Evolutionary conservation across 2,797 vertebrate genomes (phyloP).

Genomic region (Ctenosaura bakeri): DNA sequence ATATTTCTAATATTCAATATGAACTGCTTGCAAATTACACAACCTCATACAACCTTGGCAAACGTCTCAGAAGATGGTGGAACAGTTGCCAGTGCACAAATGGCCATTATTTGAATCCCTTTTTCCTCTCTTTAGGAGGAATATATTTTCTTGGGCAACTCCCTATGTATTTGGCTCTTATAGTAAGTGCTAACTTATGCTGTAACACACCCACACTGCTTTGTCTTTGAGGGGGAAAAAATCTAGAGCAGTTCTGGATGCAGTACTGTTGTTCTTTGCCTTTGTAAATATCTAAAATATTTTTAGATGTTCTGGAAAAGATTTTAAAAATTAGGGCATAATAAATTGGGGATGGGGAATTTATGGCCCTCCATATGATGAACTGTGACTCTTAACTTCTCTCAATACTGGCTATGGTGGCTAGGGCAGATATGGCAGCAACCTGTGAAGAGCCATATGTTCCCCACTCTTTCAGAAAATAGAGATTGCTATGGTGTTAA

Average conservation of each 20-base stretch:
- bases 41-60: conserved; percentile 15
- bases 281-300: conserved; percentile 17
- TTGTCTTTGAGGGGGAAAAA: conserved; percentile 57
- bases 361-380: too few species aligned
- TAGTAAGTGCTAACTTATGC: conserved; percentile 29
- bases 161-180: conserved; percentile 18
- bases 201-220: conserved; percentile 46
- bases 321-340: too few species aligned
- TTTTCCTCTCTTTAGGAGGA: background rate
- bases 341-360: too few species aligned
- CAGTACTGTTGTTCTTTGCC: conserved; percentile 37
- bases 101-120: background rate
- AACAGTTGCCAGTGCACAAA: background rate
- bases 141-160: conserved; percentile 17
- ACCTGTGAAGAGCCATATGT: too few species aligned
- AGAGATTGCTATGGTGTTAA: too few species aligned
- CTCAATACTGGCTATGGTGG: too few species aligned
- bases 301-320: too few species aligned
- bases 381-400: too few species aligned
- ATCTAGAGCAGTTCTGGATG: conserved; percentile 48
- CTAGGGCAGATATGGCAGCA: too few species aligned
- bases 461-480: too few species aligned
- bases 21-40: background rate
- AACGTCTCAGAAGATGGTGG: background rate
- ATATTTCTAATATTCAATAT: background rate